These are phyloP conservation scores for Tortricodes alternella DNA, from an alignment of 2,888 invertebrate species.

Conservation along the genomic window DNA sequence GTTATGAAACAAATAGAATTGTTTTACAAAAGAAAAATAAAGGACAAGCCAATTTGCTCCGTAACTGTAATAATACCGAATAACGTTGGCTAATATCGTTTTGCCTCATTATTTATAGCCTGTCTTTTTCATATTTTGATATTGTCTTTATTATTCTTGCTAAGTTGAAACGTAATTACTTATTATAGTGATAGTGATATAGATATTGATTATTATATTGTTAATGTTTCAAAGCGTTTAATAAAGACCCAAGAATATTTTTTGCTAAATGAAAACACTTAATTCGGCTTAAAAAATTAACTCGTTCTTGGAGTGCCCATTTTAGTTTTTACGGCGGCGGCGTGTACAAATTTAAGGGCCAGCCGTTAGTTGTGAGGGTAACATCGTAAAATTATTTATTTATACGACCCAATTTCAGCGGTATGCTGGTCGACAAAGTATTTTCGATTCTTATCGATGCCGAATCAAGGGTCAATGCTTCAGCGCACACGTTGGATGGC, in stretches of 20 bases:
- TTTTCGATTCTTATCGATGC: constrained; percentile 76
- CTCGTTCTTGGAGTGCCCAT: constrained; percentile 39
- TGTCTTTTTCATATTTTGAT: constrained; percentile 24
- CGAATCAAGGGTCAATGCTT: constrained; percentile 76
- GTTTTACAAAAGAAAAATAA: constrained; percentile 27
- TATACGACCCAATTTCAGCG: constrained; percentile 75
- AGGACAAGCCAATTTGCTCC: constrained; percentile 19
- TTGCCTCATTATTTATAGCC: constrained; percentile 33
- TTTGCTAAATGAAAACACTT: too few relatives aligned
- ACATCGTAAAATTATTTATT: constrained; percentile 77
- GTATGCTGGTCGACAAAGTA: constrained; percentile 75
- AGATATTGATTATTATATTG: constrained; percentile 19
- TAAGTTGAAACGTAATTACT: too few relatives aligned
- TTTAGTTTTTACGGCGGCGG: constrained; percentile 53
- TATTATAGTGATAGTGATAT: too few relatives aligned
- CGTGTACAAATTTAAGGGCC: constrained; percentile 61
- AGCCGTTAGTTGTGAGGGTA: constrained; percentile 65
- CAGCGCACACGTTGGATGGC: constrained; percentile 62
- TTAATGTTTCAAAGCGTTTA: background rate
- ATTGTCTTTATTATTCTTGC: constrained; percentile 8
- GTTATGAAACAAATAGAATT: constrained; percentile 32
- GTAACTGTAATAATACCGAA: constrained; percentile 24
- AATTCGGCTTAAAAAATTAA: too few relatives aligned
- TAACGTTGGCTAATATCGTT: constrained; percentile 31
- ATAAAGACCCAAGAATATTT: too few relatives aligned